Conservation (phyloP, 2,113 vertebrate genomes). For the Cynopterus brachyotis region DNA sequence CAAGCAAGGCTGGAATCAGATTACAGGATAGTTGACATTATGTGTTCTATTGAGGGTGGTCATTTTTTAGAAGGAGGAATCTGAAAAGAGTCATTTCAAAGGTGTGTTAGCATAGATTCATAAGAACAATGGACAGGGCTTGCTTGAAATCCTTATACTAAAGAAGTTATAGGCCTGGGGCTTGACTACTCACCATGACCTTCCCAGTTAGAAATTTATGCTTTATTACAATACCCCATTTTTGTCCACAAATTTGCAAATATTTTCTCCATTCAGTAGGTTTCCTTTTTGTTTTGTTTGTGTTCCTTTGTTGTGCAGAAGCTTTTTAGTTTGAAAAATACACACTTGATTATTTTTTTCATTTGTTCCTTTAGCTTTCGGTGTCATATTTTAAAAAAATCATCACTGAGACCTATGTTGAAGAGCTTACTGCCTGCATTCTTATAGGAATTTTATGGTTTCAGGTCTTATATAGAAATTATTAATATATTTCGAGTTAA, state of each 20-base stretch:
- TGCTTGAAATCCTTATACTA: no score
- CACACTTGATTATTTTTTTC: not conserved
- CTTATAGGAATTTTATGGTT: not conserved
- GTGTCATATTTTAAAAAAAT: not conserved
- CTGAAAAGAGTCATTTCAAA: no score
- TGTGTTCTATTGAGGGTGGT: not conserved
- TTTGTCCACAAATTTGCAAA: not conserved
- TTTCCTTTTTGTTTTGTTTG: not conserved
- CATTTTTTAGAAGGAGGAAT: not conserved
- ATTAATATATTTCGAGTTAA: not conserved
- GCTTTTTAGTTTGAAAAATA: not conserved
- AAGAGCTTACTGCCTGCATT: not conserved
- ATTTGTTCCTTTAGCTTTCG: not conserved
- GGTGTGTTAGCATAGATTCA: no score
- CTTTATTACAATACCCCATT: not conserved
- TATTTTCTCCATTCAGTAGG: not conserved
- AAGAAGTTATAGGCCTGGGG: no score
- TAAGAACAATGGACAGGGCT: no score
- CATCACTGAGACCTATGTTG: not conserved
- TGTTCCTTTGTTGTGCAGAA: not conserved
- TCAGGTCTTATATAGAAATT: not conserved
- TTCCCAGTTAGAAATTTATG: no score
- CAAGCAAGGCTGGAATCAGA: not conserved
- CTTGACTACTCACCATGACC: no score
- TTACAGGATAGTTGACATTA: not conserved